Percentiles rank a stretch among this genome's conserved stretches.
Evolutionary conservation across 2,888 invertebrate genomes (phyloP).

Genomic region (Linnaemya tessellans): DNA sequence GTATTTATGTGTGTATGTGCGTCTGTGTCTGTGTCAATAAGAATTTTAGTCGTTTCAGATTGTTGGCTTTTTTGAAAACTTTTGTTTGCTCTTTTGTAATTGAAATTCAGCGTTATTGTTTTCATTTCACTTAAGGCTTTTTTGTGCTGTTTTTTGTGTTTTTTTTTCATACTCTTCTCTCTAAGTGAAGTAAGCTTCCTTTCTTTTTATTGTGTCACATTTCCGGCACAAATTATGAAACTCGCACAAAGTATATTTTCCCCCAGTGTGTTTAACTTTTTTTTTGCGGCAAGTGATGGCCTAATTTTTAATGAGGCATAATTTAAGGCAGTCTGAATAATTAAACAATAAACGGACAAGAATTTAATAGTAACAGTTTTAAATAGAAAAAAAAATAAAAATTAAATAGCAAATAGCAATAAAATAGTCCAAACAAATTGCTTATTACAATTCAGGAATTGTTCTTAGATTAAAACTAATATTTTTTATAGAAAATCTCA

Average conservation of each 20-base stretch:
- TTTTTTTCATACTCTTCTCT: not conserved
- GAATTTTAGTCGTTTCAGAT: not conserved
- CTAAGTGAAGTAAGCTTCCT: slow-evolving; percentile 8
- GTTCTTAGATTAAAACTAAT: not conserved
- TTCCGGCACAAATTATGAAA: slow-evolving; percentile 2
- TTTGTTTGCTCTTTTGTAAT: slow-evolving; percentile 1
- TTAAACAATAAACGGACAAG: not conserved
- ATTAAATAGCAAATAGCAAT: too few species aligned
- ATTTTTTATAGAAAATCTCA: not conserved
- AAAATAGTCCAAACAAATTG: not conserved
- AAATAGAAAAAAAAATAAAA: not conserved
- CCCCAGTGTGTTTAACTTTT: slow-evolving; percentile 1
- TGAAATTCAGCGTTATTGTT: not conserved
- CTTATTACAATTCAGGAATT: not conserved
- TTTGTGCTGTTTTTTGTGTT: slow-evolving; percentile 4
- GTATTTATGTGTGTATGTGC: not conserved
- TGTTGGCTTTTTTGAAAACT: not conserved
- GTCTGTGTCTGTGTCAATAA: not conserved
- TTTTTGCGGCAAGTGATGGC: not conserved
- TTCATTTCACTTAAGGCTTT: slow-evolving; percentile 20
- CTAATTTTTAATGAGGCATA: slow-evolving; percentile 16
- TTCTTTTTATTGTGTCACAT: slow-evolving; percentile 22
- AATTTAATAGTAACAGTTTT: not conserved
- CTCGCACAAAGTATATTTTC: not conserved
- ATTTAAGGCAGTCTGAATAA: slow-evolving; percentile 5